Percentiles rank a stretch among this genome's conserved stretches.
Conservation (phyloP, 2,113 vertebrate genomes). For the Apodemus speciosus region DNA sequence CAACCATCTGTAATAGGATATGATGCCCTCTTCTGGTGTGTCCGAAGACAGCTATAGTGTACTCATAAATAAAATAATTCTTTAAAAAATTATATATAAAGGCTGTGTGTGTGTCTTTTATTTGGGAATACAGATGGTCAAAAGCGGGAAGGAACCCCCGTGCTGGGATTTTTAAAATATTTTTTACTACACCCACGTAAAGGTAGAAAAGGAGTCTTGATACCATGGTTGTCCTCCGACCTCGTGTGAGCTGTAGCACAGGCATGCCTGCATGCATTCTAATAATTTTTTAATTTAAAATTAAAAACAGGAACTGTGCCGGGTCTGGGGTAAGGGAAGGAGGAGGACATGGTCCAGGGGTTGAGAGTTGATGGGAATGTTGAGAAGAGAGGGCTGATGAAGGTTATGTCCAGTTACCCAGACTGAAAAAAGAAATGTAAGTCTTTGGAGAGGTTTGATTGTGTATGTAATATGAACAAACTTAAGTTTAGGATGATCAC, state of each 20-base stretch:
- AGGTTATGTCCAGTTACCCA: background rate
- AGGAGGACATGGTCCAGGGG: background rate
- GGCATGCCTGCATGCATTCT: background rate
- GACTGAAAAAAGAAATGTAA: background rate
- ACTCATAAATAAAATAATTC: no score
- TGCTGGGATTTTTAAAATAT: no score
- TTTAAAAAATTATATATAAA: no score
- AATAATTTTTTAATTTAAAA: background rate
- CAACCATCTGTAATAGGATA: no score
- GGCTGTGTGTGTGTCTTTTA: no score
- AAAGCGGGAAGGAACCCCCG: no score
- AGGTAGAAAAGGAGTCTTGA: background rate
- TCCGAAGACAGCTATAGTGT: no score
- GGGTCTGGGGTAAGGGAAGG: background rate
- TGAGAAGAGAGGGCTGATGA: background rate
- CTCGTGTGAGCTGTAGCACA: background rate
- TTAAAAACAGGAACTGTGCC: background rate
- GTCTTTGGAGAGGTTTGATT: background rate
- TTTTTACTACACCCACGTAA: background rate
- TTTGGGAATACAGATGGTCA: no score
- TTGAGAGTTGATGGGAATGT: background rate
- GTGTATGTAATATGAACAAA: background rate
- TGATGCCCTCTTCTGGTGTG: no score
- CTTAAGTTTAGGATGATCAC: background rate
- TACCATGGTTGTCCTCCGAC: background rate